Conservation (phyloP, 2,888 invertebrate species). For the Diarsia dahlii region DNA sequence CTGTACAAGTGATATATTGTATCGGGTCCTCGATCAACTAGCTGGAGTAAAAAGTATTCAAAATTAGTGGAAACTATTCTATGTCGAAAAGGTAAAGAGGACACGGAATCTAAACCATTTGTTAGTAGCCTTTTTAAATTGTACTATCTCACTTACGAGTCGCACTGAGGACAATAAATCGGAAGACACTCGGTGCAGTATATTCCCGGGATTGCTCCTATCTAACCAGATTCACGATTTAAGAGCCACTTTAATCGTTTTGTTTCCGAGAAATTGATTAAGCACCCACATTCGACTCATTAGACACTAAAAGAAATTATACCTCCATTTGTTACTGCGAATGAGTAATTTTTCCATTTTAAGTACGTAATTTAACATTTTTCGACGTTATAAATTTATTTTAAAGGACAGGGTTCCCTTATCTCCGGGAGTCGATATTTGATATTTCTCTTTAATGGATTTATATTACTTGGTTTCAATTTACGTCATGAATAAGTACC, state of each 20-base stretch:
- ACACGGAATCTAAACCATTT: conserved; percentile 70
- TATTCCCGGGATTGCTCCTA: conserved; percentile 83
- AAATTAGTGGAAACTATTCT: conserved; percentile 45
- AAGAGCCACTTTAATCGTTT: conserved; percentile 83
- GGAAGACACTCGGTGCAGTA: conserved; percentile 78
- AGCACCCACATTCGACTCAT: conserved; percentile 74
- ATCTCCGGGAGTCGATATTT: conserved; percentile 75
- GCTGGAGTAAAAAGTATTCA: conserved; percentile 27
- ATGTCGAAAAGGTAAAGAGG: conserved; percentile 52
- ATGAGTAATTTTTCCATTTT: conserved; percentile 67
- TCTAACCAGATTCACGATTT: conserved; percentile 86
- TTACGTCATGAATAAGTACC: conserved; percentile 77
- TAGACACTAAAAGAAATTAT: conserved; percentile 67
- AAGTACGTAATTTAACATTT: conserved; percentile 67
- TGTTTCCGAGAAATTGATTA: conserved; percentile 81
- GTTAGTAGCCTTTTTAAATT: conserved; percentile 72
- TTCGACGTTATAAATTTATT: conserved; percentile 78
- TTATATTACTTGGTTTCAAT: conserved; percentile 82
- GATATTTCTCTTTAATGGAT: conserved; percentile 83
- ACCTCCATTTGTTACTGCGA: conserved; percentile 65
- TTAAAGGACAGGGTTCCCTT: conserved; percentile 74
- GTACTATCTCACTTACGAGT: conserved; percentile 73
- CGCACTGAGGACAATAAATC: conserved; percentile 80
- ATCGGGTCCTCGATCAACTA: conserved; percentile 25
- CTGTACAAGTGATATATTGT: conserved; percentile 54